Evolutionary conservation across 2,113 vertebrate species (phyloP), one percentile per base, ranked within the genome.

Genomic region (Apus apus): DNA sequence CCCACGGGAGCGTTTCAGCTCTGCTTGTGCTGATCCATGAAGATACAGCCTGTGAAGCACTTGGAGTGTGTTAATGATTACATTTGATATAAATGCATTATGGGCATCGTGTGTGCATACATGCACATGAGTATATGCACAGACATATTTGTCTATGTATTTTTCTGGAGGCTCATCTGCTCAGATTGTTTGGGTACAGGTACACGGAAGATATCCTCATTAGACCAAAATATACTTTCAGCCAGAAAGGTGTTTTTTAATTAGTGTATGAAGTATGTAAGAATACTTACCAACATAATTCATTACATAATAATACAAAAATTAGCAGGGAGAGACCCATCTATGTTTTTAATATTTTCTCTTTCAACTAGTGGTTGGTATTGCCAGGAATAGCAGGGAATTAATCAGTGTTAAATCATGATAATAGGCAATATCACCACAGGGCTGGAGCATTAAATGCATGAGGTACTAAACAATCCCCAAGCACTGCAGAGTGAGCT

Each of bases 351-450:
- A 81, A 38, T 45, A 20, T 70, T 89, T 86, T 74, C 7, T 82
- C 18, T 93, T 97, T 62, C 32, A 43, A 15, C 27, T 58, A 79
- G 30, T 66, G 50, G 22, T 15, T 85, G 82, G 17, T 80, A 83
- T 46, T 92, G 43, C 60, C 51, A 86, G 85, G 46, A 90, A 92
- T 77, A 87, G 30, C 56, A 90, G 75, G 46, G 29, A 76, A 79
- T 89, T 94, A 89, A 65, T 85, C 70, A 82, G 36, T 70, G 70
- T 68, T 96, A 96, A 94, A 56, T 93, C 71, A 73, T 14, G n/a
- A 75, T 89, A 95, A 91, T 75, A 65, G 67, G 38, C n/a, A 93
- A 48, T 84, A 84, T 89, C 73, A 74, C 45, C 80, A 65, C 32
- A 91, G 38, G 60, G 23, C 64, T 62, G 64, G 53, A 91, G 30